These are phyloP conservation scores for Drosophila pullipes DNA, from an alignment of 2,888 invertebrate genomes.

Conservation along the genomic window DNA sequence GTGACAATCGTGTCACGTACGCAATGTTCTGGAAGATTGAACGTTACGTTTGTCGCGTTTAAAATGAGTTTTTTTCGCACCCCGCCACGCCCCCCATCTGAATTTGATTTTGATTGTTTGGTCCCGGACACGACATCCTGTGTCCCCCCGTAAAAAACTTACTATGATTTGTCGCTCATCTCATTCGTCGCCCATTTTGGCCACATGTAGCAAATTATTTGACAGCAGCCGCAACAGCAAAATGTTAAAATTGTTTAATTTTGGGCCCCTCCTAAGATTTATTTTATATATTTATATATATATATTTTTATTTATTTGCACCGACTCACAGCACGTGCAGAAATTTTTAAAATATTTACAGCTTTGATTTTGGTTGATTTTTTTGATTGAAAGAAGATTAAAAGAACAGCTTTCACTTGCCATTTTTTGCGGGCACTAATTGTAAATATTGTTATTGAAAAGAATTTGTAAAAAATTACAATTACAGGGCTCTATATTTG, in stretches of 20 bases:
- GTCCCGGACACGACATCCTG: slow-evolving; percentile 58
- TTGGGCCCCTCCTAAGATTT: slow-evolving; percentile 46
- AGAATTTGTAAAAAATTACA: neutral
- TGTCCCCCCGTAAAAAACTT: neutral
- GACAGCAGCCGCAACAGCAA: slow-evolving; percentile 45
- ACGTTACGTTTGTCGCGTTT: slow-evolving; percentile 84
- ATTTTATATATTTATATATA: slow-evolving; percentile 11
- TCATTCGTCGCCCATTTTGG: slow-evolving; percentile 50
- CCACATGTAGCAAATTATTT: slow-evolving; percentile 74
- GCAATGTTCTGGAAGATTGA: slow-evolving; percentile 84
- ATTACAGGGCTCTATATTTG: neutral
- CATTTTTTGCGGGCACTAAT: slow-evolving; percentile 1
- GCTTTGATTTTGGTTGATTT: slow-evolving; percentile 37
- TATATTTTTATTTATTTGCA: slow-evolving; percentile 4
- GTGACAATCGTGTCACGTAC: slow-evolving; percentile 83
- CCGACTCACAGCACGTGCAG: slow-evolving; percentile 48
- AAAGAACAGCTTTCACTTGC: slow-evolving; percentile 17
- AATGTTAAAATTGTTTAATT: slow-evolving; percentile 68
- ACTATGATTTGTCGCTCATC: slow-evolving; percentile 60
- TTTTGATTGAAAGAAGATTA: neutral
- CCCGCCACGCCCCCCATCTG: slow-evolving; percentile 25
- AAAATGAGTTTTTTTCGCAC: slow-evolving; percentile 78
- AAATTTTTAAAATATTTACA: slow-evolving; percentile 55
- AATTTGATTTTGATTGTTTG: slow-evolving; percentile 82
- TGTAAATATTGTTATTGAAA: slow-evolving; percentile 6